These are phyloP conservation scores for Halesus radiatus DNA, from an alignment of 1,140 invertebrate genomes.

Conservation along the genomic window DNA sequence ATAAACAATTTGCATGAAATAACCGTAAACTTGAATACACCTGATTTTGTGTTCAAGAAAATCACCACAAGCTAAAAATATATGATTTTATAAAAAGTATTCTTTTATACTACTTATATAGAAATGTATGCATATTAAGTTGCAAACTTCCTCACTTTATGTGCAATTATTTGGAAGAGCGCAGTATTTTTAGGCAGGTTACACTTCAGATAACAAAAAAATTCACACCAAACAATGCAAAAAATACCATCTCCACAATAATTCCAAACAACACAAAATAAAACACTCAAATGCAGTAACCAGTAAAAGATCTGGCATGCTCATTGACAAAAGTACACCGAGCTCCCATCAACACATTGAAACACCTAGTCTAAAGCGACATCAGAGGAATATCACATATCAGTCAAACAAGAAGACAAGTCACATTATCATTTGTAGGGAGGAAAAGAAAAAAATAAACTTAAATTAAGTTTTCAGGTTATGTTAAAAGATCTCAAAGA, in stretches of 20 bases:
- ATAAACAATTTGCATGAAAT: too few species aligned
- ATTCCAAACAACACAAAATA: conserved; percentile 19
- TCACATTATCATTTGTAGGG: background rate
- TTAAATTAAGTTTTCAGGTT: background rate
- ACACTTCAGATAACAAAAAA: background rate
- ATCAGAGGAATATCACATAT: background rate
- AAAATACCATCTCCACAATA: background rate
- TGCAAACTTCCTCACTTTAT: background rate
- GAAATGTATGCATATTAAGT: background rate
- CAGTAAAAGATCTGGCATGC: conserved; percentile 27
- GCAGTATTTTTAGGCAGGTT: background rate
- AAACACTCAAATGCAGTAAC: background rate
- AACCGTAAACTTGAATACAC: too few species aligned
- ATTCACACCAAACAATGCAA: conserved; percentile 1
- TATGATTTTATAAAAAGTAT: too few species aligned
- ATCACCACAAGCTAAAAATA: too few species aligned
- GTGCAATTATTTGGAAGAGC: conserved; percentile 18
- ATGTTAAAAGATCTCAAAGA: conserved; percentile 17
- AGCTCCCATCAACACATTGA: background rate
- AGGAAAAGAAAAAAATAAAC: background rate
- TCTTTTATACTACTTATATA: too few species aligned
- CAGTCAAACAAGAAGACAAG: conserved; percentile 8
- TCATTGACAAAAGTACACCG: background rate
- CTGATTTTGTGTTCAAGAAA: too few species aligned
- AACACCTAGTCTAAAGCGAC: conserved; percentile 39